Evolutionary conservation across 2,113 vertebrate species (phyloP), one percentile per base, ranked within the genome.

Genomic region (Thermophis baileyi): DNA sequence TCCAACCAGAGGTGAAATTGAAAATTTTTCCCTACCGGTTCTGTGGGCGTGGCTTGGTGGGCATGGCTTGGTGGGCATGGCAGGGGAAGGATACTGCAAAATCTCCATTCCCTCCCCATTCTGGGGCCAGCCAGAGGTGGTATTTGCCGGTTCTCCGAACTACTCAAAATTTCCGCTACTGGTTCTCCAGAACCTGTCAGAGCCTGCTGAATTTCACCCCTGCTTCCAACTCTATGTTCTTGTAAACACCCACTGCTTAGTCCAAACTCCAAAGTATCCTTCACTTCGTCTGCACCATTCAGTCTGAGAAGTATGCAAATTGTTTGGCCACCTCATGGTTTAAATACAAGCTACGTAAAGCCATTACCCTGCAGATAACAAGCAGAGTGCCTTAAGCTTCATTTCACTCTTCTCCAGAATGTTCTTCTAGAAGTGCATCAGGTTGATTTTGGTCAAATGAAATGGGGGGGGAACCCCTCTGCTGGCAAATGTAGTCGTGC

Each of bases 401-500:
- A 90, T 96, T 94, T 88, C 57, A 57, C 25, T 95, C 95, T 94
- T 89, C 90, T 94, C 91, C 93, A 49, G 86, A 20, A 93, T 89
- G 89, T 94, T 93, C 92, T 94, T 93, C 87, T 40, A 91, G 93
- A 93, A 93, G 91, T 93, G 94, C 93, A 95, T 54, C 94, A 93
- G 95, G 93, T 96, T 46, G 1, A 85, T 94, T 94, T 95, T 93
- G 94, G 24, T 88, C 22, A 46, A 81, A 81, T 22, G 35, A 44
- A 81, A 49, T 57, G 95, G 0, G 6, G 0, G 22, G 22, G 8
- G 0, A 92, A 53, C 18, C 6, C 8, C 11, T 90, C 40, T 93
- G 92, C 95, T 90, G 89, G 92, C 14, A 93, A 30, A 25, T 92
- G 94, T 94, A 92, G 92, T 90, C 94, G 92, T 94, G 94, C 95